Evolutionary conservation across 2,797 vertebrate genomes (phyloP).

Genomic region (Neostethus bicornis): DNA sequence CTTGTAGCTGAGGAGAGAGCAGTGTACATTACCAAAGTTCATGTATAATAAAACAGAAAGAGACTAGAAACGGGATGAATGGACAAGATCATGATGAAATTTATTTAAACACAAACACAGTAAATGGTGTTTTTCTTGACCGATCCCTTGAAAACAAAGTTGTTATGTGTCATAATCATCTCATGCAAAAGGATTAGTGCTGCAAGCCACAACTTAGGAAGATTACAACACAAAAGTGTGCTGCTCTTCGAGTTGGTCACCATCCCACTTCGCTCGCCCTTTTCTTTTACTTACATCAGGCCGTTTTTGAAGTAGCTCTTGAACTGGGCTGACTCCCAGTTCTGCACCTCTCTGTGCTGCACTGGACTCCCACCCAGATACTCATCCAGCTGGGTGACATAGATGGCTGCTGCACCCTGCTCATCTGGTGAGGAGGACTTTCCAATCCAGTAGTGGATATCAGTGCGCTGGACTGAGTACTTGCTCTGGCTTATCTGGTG

Average conservation of each 20-base stretch:
- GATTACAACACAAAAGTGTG: slow-evolving; percentile 37
- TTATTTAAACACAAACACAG: slow-evolving; percentile 1
- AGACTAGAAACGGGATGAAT: background rate
- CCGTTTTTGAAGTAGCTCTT: slow-evolving; percentile 90
- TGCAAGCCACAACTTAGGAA: slow-evolving; percentile 38
- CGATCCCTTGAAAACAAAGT: slow-evolving; percentile 37
- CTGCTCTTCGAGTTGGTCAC: slow-evolving; percentile 12
- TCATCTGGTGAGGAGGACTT: slow-evolving; percentile 86
- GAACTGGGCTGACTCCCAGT: slow-evolving; percentile 84
- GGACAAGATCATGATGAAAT: background rate
- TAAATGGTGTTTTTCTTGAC: slow-evolving; percentile 15
- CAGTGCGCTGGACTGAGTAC: slow-evolving; percentile 59
- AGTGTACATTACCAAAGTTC: slow-evolving; percentile 53
- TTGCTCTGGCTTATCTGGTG: slow-evolving; percentile 61
- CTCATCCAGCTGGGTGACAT: slow-evolving; percentile 85
- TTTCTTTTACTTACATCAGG: slow-evolving; percentile 83
- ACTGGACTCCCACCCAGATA: slow-evolving; percentile 81
- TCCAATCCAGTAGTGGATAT: slow-evolving; percentile 93
- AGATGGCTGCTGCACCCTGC: slow-evolving; percentile 86
- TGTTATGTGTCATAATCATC: slow-evolving; percentile 50
- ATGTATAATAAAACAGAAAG: slow-evolving; percentile 47
- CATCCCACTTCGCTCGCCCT: background rate
- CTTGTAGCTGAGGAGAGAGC: slow-evolving; percentile 84
- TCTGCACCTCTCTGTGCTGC: slow-evolving; percentile 90
- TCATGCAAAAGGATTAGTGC: slow-evolving; percentile 42